Conservation (phyloP, 1,140 invertebrate genomes). For the Ceratina calcarata region DNA sequence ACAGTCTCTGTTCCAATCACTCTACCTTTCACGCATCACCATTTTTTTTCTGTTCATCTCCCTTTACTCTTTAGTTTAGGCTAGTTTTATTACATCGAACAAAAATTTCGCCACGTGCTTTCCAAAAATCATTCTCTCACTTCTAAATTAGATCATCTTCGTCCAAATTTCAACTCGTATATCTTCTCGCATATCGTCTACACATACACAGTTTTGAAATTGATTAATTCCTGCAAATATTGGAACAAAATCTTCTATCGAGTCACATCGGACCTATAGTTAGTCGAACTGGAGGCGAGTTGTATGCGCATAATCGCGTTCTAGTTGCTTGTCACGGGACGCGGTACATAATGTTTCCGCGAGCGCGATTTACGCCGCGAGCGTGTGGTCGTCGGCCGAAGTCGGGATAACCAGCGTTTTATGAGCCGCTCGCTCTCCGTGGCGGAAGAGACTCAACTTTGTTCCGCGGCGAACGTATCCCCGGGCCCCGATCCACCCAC, state of each 20-base stretch:
- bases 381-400: constrained; percentile 38
- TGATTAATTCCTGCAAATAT: no score
- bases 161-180: no score
- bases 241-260: background rate
- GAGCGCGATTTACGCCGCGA: constrained; percentile 22
- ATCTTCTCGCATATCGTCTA: no score
- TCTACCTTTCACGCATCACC: no score
- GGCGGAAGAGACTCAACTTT: constrained; percentile 62
- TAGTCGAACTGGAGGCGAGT: background rate
- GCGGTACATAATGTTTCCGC: constrained; percentile 6
- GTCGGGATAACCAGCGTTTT: constrained; percentile 56
- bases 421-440: constrained; percentile 44
- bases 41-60: no score
- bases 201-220: no score
- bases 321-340: constrained; percentile 26
- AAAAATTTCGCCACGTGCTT: no score
- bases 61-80: no score
- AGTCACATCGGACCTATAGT: background rate
- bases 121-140: no score
- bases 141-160: no score
- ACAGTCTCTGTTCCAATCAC: no score
- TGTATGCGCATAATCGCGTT: constrained; percentile 23
- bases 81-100: no score
- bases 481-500: constrained; percentile 76
- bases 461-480: constrained; percentile 65